phyloP scores from a whole-genome alignment of 1,140 invertebrate genomes.

The Odontomachus brunneus region DNA sequence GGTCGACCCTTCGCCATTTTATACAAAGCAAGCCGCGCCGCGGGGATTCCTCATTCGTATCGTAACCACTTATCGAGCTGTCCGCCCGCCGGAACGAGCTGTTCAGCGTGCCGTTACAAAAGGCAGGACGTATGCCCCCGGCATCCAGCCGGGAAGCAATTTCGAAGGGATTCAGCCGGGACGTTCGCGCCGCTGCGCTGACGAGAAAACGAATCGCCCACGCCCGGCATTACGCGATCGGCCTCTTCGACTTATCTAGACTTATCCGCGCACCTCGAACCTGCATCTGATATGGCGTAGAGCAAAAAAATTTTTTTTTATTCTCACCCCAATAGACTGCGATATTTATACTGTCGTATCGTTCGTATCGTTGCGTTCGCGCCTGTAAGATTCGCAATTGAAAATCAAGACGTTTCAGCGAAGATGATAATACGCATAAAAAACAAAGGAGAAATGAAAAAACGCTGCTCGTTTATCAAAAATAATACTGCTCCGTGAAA shows the following conservation, averaged over 20 bases:
- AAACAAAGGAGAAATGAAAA: not conserved
- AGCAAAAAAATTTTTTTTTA: no score
- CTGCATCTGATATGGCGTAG: no score
- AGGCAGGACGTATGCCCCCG: conserved; percentile 10
- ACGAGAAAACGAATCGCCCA: conserved; percentile 30
- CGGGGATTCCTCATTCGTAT: conserved; percentile 62
- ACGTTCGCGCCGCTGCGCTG: conserved; percentile 26
- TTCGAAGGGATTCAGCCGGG: conserved; percentile 42
- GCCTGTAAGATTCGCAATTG: not conserved
- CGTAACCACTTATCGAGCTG: conserved; percentile 71
- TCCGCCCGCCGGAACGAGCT: conserved; percentile 59
- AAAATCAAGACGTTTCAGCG: not conserved
- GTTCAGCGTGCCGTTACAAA: conserved; percentile 55
- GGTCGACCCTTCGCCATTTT: conserved; percentile 28
- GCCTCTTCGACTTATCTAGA: conserved; percentile 28
- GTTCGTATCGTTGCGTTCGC: not conserved
- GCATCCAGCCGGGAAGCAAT: conserved; percentile 49
- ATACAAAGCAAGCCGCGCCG: conserved; percentile 34
- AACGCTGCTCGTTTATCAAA: no score
- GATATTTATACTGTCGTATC: not conserved
- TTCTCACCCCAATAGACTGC: not conserved
- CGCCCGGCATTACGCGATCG: conserved; percentile 23
- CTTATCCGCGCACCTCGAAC: not conserved
- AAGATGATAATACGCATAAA: not conserved
- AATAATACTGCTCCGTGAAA: no score